Base-by-base conservation (phyloP, 2,797 vertebrate species). In the Pseudomugil gertrudae region DNA sequence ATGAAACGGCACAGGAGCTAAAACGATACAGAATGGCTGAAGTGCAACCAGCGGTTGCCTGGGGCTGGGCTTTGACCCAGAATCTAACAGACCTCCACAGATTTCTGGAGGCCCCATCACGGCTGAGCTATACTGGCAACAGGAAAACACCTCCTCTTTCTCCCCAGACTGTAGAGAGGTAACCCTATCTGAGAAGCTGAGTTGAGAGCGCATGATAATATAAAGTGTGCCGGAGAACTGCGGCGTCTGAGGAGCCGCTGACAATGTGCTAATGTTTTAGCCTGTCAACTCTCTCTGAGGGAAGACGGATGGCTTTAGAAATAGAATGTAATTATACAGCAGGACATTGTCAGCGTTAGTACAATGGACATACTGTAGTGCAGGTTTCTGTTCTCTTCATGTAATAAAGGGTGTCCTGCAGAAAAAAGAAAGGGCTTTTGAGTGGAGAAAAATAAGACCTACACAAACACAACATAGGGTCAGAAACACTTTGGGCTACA, bases 191-290 rank as follows among this genome's bases (percentile, higher is more conserved):
- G 78, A 65, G 72, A 67, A 64, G 71, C 70, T 29, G 67, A 66
- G 70, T 57, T 19, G 50, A 78, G 66, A 58, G 58, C 19, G 62
- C 60, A 71, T 73, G 77, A 80, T 78, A 83, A 88, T 84, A 78
- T 73, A 74, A 74, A 82, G 84, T 71, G 86, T 75, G 85, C 80
- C 54, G 33, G 84, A 84, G 83, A 88, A 50, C 70, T 36, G 85
- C 6, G 56, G 78, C 58, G 27, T 73, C 73, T 76, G 87, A 85
- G 72, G 79, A 86, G 89, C 74, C 40, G 74, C 79, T 83, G 84
- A 91, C 90, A 86, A 87, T 63, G 80, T 83, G 86, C 88, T 87
- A 90, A 90, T 91, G 90, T 81, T 88, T 86, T 69, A 83, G 79
- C 72, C 84, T 88, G 90, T 91, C 88, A 88, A 73, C 84, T 79